Evolutionary conservation across 2,888 invertebrate genomes (phyloP), one percentile per base, ranked within the genome.

Genomic region (Orthosia gracilis): DNA sequence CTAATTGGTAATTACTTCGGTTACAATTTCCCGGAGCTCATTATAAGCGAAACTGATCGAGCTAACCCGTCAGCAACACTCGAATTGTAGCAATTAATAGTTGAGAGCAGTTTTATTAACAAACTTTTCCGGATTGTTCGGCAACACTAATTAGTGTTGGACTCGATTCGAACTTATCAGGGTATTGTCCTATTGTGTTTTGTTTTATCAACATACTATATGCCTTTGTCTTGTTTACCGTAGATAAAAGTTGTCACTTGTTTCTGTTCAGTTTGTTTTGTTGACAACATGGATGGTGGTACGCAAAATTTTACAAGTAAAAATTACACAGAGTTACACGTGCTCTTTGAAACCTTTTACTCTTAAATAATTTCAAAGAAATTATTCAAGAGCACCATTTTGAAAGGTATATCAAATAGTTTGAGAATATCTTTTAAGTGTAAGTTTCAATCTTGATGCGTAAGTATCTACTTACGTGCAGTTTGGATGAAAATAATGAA

Each of bases 71-170:
- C 80, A 82, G 71, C 69, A 78, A 74, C 84, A 86, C 84, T 87
- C 86, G 80, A 89, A 86, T 86, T 80, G 83, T 72, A 81, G 85
- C 90, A 91, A 90, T 91, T 90, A 90, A 88, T 90, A 91, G 91
- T 91, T 90, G 82, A 84, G 83, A 85, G 75, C 85, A 89, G 89
- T 90, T 88, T 89, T 85, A 87, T 90, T 89, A 91, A 90, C 84
- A 88, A 91, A 91, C 90, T 92, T 91, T 89, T 88, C 85, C 84
- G 85, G 81, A 88, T 90, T 89, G 89, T 89, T 88, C 85, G 78
- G 74, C 79, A 88, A 90, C 89, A 89, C 89, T 91, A 91, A 92
- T 92, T 92, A 91, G 84, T 88, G 89, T 89, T 88, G 62, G 76
- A 80, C 84, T 84, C 86, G 79, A 84, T 85, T 73, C 78, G 58